Conservation (phyloP, 2,888 invertebrate species). For the Rhodophaea formosa region DNA sequence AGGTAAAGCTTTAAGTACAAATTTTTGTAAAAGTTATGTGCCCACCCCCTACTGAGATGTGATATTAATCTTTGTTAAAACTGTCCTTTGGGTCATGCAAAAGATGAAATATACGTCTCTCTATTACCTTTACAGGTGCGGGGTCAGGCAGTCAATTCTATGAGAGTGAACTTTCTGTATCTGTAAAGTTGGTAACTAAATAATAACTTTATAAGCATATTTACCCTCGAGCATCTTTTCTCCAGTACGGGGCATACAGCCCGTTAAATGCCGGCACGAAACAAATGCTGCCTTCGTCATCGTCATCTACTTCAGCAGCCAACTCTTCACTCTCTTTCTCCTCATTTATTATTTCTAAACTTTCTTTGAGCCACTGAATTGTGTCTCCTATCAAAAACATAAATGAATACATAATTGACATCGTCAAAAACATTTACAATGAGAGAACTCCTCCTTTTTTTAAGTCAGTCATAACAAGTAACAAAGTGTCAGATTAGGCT, state of each 20-base stretch:
- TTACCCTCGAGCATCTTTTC: conserved; percentile 91
- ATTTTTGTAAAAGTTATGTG: too few species aligned
- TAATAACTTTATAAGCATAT: conserved; percentile 20
- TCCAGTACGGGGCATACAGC: conserved; percentile 97
- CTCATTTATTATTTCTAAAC: conserved; percentile 87
- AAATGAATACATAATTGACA: not conserved
- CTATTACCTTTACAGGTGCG: too few species aligned
- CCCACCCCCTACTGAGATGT: too few species aligned
- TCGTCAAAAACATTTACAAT: not conserved
- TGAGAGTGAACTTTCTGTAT: too few species aligned
- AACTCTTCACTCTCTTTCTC: conserved; percentile 84
- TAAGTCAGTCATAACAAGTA: too few species aligned
- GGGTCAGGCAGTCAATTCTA: not conserved
- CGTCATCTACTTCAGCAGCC: conserved; percentile 53
- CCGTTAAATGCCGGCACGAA: conserved; percentile 99
- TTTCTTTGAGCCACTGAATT: conserved; percentile 94
- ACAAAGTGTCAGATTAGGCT: too few species aligned
- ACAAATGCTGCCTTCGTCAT: conserved; percentile 88
- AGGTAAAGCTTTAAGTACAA: too few species aligned
- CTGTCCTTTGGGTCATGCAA: too few species aligned
- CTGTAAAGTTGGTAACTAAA: not conserved
- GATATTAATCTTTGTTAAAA: too few species aligned
- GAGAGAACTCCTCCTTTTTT: too few species aligned
- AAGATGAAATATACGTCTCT: too few species aligned
- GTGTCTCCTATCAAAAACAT: conserved; percentile 83